Evolutionary conservation across 2,888 invertebrate genomes (phyloP), one percentile per base, ranked within the genome.

Genomic region (Nymphalis polychloros): DNA sequence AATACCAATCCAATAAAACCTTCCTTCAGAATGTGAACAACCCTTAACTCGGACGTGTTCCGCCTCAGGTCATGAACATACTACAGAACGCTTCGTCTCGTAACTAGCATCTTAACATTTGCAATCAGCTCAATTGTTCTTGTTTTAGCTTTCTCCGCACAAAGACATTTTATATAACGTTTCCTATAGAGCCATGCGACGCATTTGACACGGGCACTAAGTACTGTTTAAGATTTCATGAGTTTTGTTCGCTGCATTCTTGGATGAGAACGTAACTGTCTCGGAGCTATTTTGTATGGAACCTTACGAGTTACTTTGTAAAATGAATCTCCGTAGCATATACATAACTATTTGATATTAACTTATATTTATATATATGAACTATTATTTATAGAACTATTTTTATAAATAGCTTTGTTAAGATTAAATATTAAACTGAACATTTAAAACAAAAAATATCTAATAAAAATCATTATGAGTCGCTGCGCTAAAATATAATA

Each of bases 91-190:
- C 60, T 71, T 67, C 66, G 66, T 52, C 68, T 68, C 59, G 16
- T 67, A 70, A 72, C 62, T 53, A 71, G 68, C 66, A 62, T 64
- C 68, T 72, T 68, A 69, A 67, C 63, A 70, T 70, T 69, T 72
- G 70, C 69, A 69, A 71, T 74, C 72, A 74, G 68, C 65, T 71
- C 69, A 64, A 69, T 72, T 74, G 72, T 74, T 72, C 67, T 68
- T 68, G 52, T 59, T 63, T 68, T n/a, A 64, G 59, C 59, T 57
- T 64, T 59, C 68, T 68, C 67, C 69, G 52, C 68, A 70, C 66
- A 72, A 71, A 69, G 68, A 64, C 68, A 69, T 66, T 65, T 64
- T 72, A 64, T 64, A 66, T 50, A 53, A 70, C 53, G 20, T 64
- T 61, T 68, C 62, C 64, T 62, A 55, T 52, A 63, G 64, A 68